phyloP scores from a whole-genome alignment of 2,113 vertebrate genomes.

The Chiloscyllium plagiosum region DNA sequence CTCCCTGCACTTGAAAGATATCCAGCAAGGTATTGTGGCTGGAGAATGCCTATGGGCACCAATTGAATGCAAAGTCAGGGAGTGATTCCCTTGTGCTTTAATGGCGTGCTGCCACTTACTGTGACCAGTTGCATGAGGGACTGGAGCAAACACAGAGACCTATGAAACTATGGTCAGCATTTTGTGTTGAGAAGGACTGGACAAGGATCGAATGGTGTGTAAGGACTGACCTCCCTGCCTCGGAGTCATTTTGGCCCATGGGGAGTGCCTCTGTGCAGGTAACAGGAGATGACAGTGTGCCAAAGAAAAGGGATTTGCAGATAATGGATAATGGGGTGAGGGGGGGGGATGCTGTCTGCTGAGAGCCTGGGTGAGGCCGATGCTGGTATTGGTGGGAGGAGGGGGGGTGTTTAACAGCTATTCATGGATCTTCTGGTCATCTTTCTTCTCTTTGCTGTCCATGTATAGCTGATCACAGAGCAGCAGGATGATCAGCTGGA shows the following conservation, averaged over 20 bases:
- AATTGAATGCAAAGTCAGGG: not conserved
- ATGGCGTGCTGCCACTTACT: not conserved
- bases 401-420: too few relatives aligned
- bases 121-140: not conserved
- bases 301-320: too few relatives aligned
- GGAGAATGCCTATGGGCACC: not conserved
- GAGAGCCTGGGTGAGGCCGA: not conserved
- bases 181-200: not conserved
- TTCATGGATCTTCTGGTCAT: not conserved
- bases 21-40: not conserved
- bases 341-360: too few relatives aligned
- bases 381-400: too few relatives aligned
- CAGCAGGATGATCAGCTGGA: conserved; percentile 96
- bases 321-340: too few relatives aligned
- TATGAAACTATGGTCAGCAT: not conserved
- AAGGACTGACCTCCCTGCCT: not conserved
- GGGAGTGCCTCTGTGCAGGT: too few relatives aligned
- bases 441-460: conserved; percentile 44
- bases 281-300: too few relatives aligned
- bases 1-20: not conserved
- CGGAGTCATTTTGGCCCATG: too few relatives aligned
- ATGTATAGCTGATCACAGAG: conserved; percentile 77
- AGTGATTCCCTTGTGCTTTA: not conserved
- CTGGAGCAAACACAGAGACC: not conserved
- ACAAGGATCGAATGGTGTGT: not conserved